Percentiles rank a stretch among this genome's conserved stretches.
phyloP scores from a whole-genome alignment of 2,113 vertebrate species.

The Tichodroma muraria region DNA sequence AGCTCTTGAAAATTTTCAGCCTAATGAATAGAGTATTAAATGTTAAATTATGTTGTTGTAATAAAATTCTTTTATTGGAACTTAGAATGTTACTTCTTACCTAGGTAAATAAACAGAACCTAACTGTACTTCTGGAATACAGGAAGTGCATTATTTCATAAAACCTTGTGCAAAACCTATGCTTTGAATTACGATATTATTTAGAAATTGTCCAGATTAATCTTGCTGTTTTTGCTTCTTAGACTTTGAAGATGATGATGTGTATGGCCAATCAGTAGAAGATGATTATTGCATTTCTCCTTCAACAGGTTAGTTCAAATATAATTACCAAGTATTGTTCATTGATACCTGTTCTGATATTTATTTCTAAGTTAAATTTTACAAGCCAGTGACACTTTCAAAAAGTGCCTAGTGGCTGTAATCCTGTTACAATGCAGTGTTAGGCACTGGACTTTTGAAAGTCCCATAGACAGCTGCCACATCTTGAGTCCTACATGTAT shows the following conservation, averaged over 20 bases:
- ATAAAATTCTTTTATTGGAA: background rate
- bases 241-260: slow-evolving; percentile 97
- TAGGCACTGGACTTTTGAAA: background rate
- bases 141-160: background rate
- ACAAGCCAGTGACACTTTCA: background rate
- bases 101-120: background rate
- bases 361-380: background rate
- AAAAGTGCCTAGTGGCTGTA: background rate
- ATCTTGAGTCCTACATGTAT: accelerated
- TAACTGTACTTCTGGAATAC: background rate
- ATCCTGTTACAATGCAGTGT: background rate
- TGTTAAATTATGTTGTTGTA: background rate
- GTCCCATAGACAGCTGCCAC: background rate
- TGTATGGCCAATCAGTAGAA: slow-evolving; percentile 95
- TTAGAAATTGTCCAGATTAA: background rate
- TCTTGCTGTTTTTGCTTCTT: slow-evolving; percentile 15
- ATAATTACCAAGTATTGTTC: background rate
- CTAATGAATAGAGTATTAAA: background rate
- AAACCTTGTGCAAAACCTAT: background rate
- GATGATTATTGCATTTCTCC: slow-evolving; percentile 98
- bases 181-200: background rate
- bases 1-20: background rate
- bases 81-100: background rate
- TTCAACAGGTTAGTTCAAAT: slow-evolving; percentile 86
- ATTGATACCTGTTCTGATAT: background rate